These are phyloP conservation scores for Cinclus cinclus DNA, from an alignment of 2,113 vertebrate genomes.

Conservation along the genomic window DNA sequence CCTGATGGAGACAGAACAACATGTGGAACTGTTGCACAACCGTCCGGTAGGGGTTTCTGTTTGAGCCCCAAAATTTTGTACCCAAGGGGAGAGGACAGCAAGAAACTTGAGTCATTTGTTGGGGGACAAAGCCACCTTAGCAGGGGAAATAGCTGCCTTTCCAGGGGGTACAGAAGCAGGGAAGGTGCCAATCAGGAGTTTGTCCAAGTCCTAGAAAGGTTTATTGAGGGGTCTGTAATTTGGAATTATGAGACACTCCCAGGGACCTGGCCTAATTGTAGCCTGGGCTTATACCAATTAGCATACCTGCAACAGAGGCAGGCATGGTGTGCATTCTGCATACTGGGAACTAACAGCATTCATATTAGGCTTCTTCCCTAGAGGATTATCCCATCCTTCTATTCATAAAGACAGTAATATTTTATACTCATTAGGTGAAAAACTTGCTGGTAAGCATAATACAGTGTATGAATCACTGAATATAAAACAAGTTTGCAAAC, in stretches of 20 bases:
- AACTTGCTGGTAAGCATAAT: background rate
- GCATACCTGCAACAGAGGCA: background rate
- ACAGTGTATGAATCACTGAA: background rate
- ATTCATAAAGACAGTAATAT: background rate
- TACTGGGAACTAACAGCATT: background rate
- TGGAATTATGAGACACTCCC: background rate
- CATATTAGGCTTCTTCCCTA: background rate
- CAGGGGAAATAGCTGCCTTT: background rate
- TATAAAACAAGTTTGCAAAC: background rate
- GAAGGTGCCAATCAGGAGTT: background rate
- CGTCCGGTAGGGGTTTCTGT: background rate
- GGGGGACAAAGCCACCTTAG: background rate
- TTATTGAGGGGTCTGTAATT: background rate
- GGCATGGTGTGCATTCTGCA: background rate
- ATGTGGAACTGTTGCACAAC: background rate
- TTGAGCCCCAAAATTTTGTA: background rate
- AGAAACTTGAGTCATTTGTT: background rate
- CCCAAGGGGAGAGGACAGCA: background rate
- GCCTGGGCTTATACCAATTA: background rate
- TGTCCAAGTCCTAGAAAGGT: background rate
- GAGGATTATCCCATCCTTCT: background rate
- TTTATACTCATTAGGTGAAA: background rate
- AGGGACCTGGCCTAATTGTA: background rate
- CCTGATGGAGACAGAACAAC: background rate
- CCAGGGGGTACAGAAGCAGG: background rate